Evolutionary conservation across 1,140 invertebrate genomes (phyloP).

Genomic region (Sinonovacula constricta): DNA sequence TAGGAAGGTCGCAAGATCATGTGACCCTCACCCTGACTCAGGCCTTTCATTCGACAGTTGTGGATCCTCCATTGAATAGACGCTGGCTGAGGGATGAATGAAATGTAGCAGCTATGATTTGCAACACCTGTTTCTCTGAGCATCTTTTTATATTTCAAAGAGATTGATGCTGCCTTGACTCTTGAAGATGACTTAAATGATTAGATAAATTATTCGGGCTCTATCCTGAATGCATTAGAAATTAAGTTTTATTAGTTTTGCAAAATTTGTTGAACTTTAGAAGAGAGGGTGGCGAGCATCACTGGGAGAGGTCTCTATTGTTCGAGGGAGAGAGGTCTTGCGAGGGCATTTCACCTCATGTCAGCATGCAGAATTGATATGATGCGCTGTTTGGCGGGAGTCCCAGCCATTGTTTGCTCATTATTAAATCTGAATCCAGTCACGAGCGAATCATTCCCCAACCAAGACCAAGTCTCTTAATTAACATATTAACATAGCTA

Average conservation of each 20-base stretch:
- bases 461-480: no score
- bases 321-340: not conserved
- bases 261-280: constrained; percentile 51
- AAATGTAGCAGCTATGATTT: constrained; percentile 37
- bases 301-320: not conserved
- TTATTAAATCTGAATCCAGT: not conserved
- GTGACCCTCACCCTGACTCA: constrained; percentile 32
- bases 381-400: not conserved
- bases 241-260: constrained; percentile 56
- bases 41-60: constrained; percentile 40
- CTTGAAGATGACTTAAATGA: constrained; percentile 53
- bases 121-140: constrained; percentile 49
- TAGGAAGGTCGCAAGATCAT: constrained; percentile 43
- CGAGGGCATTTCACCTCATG: not conserved
- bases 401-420: not conserved
- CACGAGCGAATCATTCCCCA: no score
- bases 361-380: not conserved
- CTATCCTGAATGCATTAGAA: constrained; percentile 50
- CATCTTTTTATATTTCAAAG: constrained; percentile 51
- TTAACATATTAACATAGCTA: no score
- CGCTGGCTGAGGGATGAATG: constrained; percentile 44
- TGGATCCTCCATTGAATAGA: constrained; percentile 40
- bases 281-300: constrained; percentile 6
- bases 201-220: constrained; percentile 50
- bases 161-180: constrained; percentile 34